phyloP scores from a whole-genome alignment of 2,888 invertebrate genomes.

The Cyrtodaria siliqua region DNA sequence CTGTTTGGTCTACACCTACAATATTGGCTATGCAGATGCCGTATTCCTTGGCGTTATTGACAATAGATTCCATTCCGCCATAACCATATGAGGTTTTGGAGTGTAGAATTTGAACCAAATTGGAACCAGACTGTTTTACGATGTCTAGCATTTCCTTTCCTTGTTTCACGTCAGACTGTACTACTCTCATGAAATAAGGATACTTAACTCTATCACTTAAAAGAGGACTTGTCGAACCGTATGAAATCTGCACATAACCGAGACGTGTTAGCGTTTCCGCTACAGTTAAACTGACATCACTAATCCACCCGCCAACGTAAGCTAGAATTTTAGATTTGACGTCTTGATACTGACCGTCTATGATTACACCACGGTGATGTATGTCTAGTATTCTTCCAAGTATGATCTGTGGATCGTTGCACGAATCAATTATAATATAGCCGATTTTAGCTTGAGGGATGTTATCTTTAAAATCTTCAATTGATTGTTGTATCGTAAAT shows the following conservation, averaged over 20 bases:
- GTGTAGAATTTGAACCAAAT: constrained; percentile 47
- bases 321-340: constrained; percentile 28
- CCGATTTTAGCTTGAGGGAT: constrained; percentile 33
- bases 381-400: constrained; percentile 17
- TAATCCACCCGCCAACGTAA: constrained; percentile 28
- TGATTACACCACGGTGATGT: constrained; percentile 16
- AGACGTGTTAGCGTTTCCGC: constrained; percentile 24
- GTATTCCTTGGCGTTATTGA: constrained; percentile 5
- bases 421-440: constrained; percentile 33
- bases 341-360: constrained; percentile 18
- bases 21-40: constrained; percentile 21
- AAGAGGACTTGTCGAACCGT: constrained; percentile 34
- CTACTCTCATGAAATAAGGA: constrained; percentile 53
- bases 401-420: constrained; percentile 34
- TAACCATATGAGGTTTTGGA: constrained; percentile 35
- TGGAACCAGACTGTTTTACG: constrained; percentile 24
- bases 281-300: constrained; percentile 25
- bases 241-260: constrained; percentile 27
- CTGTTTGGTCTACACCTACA: constrained; percentile 1
- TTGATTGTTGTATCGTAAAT: constrained; percentile 6
- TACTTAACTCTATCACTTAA: constrained; percentile 27
- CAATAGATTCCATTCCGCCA: constrained; percentile 28
- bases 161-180: constrained; percentile 33
- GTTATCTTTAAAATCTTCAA: neutral
- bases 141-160: constrained; percentile 38